Evolutionary conservation across 2,888 invertebrate genomes (phyloP).

Genomic region (Hypomecis atomaria): DNA sequence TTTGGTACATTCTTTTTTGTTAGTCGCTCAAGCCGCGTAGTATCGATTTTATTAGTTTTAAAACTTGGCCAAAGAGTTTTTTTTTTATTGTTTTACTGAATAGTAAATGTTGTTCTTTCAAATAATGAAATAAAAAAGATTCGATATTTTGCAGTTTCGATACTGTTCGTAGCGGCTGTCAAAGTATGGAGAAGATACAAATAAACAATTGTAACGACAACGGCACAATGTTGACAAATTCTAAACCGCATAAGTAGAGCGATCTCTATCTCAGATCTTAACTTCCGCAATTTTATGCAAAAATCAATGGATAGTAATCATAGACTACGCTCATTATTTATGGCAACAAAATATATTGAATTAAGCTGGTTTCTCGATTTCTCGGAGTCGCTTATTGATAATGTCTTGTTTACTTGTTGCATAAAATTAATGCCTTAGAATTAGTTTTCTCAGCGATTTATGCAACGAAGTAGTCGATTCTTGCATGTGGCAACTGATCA

Average conservation of each 20-base stretch:
- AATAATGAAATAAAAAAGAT: no score
- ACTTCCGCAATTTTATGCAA: constrained; percentile 41
- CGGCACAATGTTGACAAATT: no score
- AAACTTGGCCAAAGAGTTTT: no score
- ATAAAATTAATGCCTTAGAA: constrained; percentile 9
- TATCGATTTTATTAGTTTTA: no score
- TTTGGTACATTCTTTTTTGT: no score
- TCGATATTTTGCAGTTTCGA: no score
- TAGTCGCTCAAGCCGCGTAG: no score
- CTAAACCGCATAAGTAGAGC: neutral
- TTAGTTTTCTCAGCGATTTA: neutral
- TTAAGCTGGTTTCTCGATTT: constrained; percentile 28
- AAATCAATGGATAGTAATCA: constrained; percentile 40
- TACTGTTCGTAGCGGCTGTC: no score
- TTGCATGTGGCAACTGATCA: neutral
- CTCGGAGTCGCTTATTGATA: constrained; percentile 33
- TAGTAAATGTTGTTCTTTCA: no score
- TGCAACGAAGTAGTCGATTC: constrained; percentile 3
- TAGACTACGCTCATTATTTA: constrained; percentile 39
- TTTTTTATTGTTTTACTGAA: no score
- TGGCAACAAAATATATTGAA: constrained; percentile 34
- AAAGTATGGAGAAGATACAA: no score
- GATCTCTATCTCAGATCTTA: constrained; percentile 40
- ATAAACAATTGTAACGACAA: no score
- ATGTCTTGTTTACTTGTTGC: constrained; percentile 36